phyloP scores from a whole-genome alignment of 2,888 invertebrate species.

The Dasypolia templi region DNA sequence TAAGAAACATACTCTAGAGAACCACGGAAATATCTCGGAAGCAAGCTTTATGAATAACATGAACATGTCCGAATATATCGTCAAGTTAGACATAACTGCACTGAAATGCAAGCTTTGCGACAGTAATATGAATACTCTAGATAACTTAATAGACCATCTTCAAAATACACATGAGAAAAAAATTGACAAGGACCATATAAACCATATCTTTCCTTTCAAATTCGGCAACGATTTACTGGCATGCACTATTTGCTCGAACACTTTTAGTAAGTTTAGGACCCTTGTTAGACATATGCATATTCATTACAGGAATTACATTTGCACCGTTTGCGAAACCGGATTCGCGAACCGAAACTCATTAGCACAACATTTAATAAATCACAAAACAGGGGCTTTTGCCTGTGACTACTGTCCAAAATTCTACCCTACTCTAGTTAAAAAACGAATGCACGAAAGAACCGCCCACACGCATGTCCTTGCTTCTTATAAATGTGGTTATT shows the following conservation, averaged over 20 bases:
- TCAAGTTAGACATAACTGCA: constrained; percentile 77
- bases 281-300: constrained; percentile 74
- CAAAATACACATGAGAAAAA: constrained; percentile 61
- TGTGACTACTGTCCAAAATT: constrained; percentile 82
- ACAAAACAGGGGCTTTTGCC: constrained; percentile 68
- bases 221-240: constrained; percentile 65
- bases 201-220: constrained; percentile 75
- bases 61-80: constrained; percentile 71
- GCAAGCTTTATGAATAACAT: constrained; percentile 70
- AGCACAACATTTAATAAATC: constrained; percentile 62
- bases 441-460: constrained; percentile 78
- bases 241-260: constrained; percentile 53
- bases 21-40: constrained; percentile 65
- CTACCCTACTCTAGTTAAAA: constrained; percentile 79
- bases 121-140: constrained; percentile 56
- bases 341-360: constrained; percentile 71
- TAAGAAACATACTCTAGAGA: constrained; percentile 72
- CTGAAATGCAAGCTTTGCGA: constrained; percentile 59
- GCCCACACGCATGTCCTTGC: constrained; percentile 58
- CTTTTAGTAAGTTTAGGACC: constrained; percentile 54
- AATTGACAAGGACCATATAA: constrained; percentile 67
- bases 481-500: constrained; percentile 71
- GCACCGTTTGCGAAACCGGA: constrained; percentile 68
- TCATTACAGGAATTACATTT: constrained; percentile 74
- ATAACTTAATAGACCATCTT: constrained; percentile 63